phyloP scores from a whole-genome alignment of 53 echinoderm and acorn worm species.

The Echinarachnius parma region DNA sequence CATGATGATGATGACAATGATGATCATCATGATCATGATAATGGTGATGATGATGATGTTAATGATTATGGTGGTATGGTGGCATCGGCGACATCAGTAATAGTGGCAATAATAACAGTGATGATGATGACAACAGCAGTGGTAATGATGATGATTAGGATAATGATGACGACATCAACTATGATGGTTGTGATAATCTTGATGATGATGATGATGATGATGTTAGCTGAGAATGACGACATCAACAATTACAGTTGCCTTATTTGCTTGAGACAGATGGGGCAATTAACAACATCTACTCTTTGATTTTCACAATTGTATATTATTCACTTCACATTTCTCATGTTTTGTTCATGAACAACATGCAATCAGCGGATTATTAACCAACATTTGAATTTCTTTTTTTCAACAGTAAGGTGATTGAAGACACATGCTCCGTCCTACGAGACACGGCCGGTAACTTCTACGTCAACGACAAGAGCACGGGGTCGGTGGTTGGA shows the following conservation, averaged over 20 bases:
- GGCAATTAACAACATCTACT: no score
- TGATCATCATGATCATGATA: no score
- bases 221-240: neutral
- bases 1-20: no score
- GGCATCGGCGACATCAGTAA: no score
- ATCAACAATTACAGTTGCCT: neutral
- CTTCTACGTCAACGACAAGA: slow-evolving; percentile 97
- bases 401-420: slow-evolving; percentile 55
- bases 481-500: slow-evolving; percentile 86
- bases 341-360: neutral
- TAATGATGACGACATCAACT: neutral
- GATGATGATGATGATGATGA: neutral
- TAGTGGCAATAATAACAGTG: neutral
- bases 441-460: slow-evolving; percentile 84
- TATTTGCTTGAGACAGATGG: no score
- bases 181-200: neutral
- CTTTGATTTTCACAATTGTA: neutral
- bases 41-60: no score
- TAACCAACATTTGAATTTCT: neutral
- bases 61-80: no score
- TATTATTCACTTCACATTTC: neutral
- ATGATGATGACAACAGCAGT: neutral
- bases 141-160: neutral
- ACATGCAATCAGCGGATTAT: neutral
- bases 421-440: slow-evolving; percentile 51